A percentile compares a stretch with the other conserved stretches of the same genome.
These are phyloP conservation scores for Lepus timidus DNA, from an alignment of 2,113 vertebrate genomes.

Conservation along the genomic window DNA sequence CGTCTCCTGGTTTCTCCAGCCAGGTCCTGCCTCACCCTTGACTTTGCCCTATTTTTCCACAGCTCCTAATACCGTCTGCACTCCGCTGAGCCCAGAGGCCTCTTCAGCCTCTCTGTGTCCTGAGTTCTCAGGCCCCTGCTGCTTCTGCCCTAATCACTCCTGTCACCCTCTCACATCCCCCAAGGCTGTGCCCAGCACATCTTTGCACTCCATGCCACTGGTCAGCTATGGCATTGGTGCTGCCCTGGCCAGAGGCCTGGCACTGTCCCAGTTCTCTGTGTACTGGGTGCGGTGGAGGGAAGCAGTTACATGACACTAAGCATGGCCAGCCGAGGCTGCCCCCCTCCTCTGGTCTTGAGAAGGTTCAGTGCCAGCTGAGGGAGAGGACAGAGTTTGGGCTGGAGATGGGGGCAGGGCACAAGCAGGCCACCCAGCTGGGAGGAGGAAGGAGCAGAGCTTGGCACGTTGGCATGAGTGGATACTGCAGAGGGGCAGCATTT, in stretches of 20 bases:
- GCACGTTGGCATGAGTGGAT: neutral
- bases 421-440: neutral
- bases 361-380: neutral
- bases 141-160: neutral
- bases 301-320: neutral
- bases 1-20: neutral
- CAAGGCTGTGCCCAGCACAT: neutral
- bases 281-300: neutral
- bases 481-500: neutral
- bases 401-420: neutral
- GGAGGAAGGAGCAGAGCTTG: neutral
- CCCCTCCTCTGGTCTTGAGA: neutral
- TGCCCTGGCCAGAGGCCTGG: neutral
- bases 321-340: neutral
- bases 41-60: neutral
- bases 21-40: neutral
- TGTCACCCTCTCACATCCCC: neutral
- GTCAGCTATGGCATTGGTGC: neutral
- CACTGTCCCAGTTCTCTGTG: neutral
- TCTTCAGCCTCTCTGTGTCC: conserved; percentile 56
- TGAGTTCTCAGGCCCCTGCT: conserved; percentile 46
- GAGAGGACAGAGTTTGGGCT: neutral
- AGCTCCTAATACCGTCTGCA: neutral
- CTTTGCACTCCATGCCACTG: neutral
- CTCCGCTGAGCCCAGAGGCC: neutral